These are phyloP conservation scores for Chouioia cunea DNA, from an alignment of 2,888 invertebrate genomes.

Conservation along the genomic window DNA sequence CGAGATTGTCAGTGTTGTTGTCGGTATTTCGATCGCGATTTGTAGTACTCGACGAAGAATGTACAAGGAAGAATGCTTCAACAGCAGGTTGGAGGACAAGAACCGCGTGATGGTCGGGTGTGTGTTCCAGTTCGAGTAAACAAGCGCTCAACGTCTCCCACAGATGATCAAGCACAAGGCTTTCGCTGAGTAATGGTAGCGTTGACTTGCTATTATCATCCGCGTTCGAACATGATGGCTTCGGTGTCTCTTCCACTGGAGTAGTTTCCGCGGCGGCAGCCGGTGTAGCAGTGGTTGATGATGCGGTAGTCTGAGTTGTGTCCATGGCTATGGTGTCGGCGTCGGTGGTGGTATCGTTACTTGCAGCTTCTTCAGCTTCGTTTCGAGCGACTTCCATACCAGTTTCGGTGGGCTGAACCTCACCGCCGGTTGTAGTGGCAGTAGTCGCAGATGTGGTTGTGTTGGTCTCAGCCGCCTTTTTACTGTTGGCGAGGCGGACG, in stretches of 20 bases:
- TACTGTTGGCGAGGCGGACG: conserved; percentile 67
- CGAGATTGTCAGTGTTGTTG: conserved; percentile 53
- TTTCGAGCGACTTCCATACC: conserved; percentile 57
- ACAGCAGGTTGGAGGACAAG: conserved; percentile 86
- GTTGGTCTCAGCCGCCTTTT: conserved; percentile 57
- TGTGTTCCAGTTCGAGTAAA: conserved; percentile 82
- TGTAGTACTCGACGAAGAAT: conserved; percentile 75
- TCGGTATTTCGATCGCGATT: conserved; percentile 54
- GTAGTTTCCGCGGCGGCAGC: not conserved
- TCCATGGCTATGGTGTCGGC: conserved; percentile 61
- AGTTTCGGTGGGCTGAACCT: conserved; percentile 53
- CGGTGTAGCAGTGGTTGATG: conserved; percentile 21
- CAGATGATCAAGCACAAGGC: conserved; percentile 78
- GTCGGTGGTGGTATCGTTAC: conserved; percentile 52
- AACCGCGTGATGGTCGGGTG: conserved; percentile 89
- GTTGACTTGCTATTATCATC: conserved; percentile 60
- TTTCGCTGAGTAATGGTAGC: conserved; percentile 77
- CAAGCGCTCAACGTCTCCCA: conserved; percentile 86
- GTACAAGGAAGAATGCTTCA: conserved; percentile 91
- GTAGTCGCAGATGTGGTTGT: not conserved
- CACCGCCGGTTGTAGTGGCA: conserved; percentile 23
- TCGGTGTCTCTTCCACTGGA: conserved; percentile 33
- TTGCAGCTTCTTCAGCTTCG: conserved; percentile 9
- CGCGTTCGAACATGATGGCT: conserved; percentile 49
- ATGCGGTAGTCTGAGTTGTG: conserved; percentile 57